Conservation (phyloP, 2,113 vertebrate genomes). For the Hassar affinis region DNA sequence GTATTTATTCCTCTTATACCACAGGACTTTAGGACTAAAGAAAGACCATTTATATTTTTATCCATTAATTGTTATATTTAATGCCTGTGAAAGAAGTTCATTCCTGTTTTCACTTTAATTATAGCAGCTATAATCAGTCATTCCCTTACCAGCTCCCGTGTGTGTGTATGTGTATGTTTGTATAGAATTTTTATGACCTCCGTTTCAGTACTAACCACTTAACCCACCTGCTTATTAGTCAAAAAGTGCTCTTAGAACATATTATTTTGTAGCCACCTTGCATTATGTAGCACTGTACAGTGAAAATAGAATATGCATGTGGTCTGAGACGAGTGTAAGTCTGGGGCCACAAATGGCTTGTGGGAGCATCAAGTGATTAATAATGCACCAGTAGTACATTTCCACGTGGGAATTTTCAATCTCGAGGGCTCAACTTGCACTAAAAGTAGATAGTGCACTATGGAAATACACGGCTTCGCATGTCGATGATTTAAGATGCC, state of each 20-base stretch:
- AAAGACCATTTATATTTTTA: background rate
- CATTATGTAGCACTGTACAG: background rate
- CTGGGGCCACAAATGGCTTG: background rate
- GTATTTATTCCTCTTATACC: background rate
- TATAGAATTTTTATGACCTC: background rate
- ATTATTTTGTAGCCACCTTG: background rate
- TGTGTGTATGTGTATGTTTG: background rate
- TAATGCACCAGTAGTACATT: conserved; percentile 15
- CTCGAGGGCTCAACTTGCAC: background rate
- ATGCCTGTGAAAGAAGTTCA: background rate
- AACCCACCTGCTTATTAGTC: background rate
- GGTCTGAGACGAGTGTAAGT: background rate
- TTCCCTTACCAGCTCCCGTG: background rate
- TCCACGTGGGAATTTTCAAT: background rate
- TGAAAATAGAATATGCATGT: background rate
- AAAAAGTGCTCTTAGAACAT: background rate
- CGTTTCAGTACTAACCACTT: background rate
- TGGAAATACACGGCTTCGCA: background rate
- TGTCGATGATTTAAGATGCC: background rate
- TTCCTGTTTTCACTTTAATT: background rate
- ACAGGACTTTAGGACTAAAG: background rate
- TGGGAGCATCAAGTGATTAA: background rate
- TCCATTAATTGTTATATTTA: background rate
- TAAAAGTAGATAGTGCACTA: background rate
- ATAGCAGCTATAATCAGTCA: background rate